These are phyloP conservation scores for Zaprionus bogoriensis DNA, from an alignment of 2,888 invertebrate genomes.

Conservation along the genomic window DNA sequence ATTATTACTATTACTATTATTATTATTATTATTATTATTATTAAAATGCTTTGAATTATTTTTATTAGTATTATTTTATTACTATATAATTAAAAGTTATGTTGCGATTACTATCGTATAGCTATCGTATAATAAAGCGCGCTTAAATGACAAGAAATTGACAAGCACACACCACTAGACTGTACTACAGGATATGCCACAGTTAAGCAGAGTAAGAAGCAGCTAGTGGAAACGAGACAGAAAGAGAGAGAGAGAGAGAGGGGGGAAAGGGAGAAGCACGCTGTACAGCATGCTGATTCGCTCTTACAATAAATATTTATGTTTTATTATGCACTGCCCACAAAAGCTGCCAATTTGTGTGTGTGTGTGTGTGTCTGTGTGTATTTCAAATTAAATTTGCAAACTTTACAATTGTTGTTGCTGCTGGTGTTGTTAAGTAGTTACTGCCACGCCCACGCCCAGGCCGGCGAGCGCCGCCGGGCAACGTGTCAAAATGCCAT, in stretches of 20 bases:
- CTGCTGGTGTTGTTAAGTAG: constrained; percentile 13
- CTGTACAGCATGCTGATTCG: constrained; percentile 5
- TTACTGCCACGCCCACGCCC: constrained; percentile 16
- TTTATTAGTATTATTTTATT: too few species aligned
- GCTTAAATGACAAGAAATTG: not conserved
- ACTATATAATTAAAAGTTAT: too few species aligned
- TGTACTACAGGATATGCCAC: not conserved
- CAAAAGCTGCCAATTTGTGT: constrained; percentile 60
- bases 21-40: too few species aligned
- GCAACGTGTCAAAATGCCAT: constrained; percentile 68
- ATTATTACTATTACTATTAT: too few species aligned
- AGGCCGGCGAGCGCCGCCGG: constrained; percentile 31
- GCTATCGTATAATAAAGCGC: not conserved
- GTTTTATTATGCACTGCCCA: constrained; percentile 19
- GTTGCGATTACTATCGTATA: not conserved
- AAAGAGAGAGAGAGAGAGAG: not conserved
- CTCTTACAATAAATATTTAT: constrained; percentile 29
- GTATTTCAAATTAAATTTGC: constrained; percentile 51
- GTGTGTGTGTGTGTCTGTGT: constrained; percentile 51
- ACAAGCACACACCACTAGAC: not conserved
- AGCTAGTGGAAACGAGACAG: too few species aligned
- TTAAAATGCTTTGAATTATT: too few species aligned
- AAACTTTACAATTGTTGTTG: constrained; percentile 8
- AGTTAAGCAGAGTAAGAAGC: constrained; percentile 17
- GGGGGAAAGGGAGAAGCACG: not conserved